Conservation (phyloP, 2,113 vertebrate genomes). For the Leucoraja erinaceus region DNA sequence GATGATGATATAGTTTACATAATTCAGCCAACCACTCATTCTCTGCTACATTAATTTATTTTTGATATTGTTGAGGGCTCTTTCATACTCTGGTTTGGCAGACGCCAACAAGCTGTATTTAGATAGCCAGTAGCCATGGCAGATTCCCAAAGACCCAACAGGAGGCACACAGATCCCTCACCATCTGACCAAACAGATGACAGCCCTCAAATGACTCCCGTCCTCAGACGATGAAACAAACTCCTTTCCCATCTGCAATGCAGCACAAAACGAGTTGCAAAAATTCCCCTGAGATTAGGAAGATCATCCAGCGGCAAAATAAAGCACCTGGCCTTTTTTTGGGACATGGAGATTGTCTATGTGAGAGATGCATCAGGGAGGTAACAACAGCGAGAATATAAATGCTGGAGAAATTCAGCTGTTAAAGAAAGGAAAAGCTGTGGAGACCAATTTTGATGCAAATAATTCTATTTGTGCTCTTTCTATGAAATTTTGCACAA, state of each 20-base stretch:
- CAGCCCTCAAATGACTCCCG: background rate
- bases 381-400: background rate
- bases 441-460: background rate
- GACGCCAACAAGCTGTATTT: background rate
- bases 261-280: background rate
- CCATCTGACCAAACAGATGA: conserved; percentile 17
- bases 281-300: background rate
- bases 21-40: background rate
- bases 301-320: background rate
- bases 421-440: background rate
- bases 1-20: too few relatives aligned
- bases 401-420: background rate
- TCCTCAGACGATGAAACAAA: background rate
- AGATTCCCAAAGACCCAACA: background rate
- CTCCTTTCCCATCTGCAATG: background rate
- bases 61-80: background rate
- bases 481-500: background rate
- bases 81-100: background rate
- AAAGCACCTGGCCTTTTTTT: background rate
- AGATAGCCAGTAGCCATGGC: background rate
- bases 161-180: background rate
- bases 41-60: background rate
- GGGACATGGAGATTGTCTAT: background rate
- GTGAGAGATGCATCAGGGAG: background rate
- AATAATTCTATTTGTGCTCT: background rate